Base-by-base conservation (phyloP, 2,797 vertebrate genomes). In the Tadarida brasiliensis region DNA sequence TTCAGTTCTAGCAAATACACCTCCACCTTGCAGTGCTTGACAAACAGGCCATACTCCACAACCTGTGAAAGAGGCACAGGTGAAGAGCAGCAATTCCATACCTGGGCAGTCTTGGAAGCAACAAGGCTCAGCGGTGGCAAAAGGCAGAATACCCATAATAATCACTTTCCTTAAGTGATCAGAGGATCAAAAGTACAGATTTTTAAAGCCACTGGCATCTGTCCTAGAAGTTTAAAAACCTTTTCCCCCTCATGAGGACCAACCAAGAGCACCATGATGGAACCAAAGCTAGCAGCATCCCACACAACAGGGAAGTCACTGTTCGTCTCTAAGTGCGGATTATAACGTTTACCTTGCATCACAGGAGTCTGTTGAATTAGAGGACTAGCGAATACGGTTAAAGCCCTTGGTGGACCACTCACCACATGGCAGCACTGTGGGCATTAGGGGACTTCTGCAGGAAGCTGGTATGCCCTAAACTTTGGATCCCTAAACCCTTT, bases 11-110 rank as follows among this genome's bases (percentile, higher is more conserved):
- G 98, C 96, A 99, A 99, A 98, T 99, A 99, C 83, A 99, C 99
- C 96, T 99, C 99, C 88, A 99, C 99, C 97, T 99, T 99, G 97
- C 99, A 99, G 98, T 99, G 99, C 98, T 99, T 99, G 82, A 99
- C 99, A 98, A 99, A 99, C 97, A 99, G 99, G 93, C 99, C 99
- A 30, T 99, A 99, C 97, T 99, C 99, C 94, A 99, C 99, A 78
- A 99, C 99, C 99, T 99, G 94, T 0, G 83, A 96, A 95, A 94
- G 88, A 94, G 22, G 76, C 20, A 73, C 4, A 0, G 81, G 51
- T 51, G 20, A 30, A 14, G 28, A 74, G 49, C 24, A 3, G 1
- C 0, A 22, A 11, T 14, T 73, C 7, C 51, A 81, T 11, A 71
- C 22, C 24, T 3, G 92, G 17, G 90, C 84, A 65, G 16, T 59